Percentiles rank a stretch among this genome's conserved stretches.
phyloP scores from a whole-genome alignment of 2,888 invertebrate genomes.

The Phaedon cochleariae region DNA sequence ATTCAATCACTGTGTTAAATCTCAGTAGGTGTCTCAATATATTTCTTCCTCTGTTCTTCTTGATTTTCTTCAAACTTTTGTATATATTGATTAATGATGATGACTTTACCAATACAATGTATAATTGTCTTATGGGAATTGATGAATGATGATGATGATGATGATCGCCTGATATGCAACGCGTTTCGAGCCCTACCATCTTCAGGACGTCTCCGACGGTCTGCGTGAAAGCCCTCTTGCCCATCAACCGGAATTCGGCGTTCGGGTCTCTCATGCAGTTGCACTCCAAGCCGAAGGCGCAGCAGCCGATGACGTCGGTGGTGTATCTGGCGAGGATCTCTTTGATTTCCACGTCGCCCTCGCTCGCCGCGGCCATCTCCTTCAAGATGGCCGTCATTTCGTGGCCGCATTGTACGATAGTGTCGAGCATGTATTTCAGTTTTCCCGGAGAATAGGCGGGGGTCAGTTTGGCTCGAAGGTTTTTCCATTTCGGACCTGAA shows the following conservation, averaged over 20 bases:
- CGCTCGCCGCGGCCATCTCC: slow-evolving; percentile 44
- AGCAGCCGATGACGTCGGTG: slow-evolving; percentile 70
- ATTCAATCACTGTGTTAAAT: too few species aligned
- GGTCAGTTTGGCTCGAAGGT: slow-evolving; percentile 69
- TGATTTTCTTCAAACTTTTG: too few species aligned
- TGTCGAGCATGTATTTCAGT: slow-evolving; percentile 71
- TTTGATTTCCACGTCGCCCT: slow-evolving; percentile 57
- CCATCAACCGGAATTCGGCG: slow-evolving; percentile 64
- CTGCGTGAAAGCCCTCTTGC: slow-evolving; percentile 56
- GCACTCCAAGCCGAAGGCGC: slow-evolving; percentile 71
- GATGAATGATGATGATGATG: too few species aligned
- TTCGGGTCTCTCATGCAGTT: slow-evolving; percentile 67
- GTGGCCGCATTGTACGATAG: slow-evolving; percentile 67
- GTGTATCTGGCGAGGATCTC: slow-evolving; percentile 69
- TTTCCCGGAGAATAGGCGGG: slow-evolving; percentile 75
- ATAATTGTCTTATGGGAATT: too few species aligned
- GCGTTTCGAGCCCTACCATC: slow-evolving; percentile 40
- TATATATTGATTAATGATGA: too few species aligned
- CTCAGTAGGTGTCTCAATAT: too few species aligned
- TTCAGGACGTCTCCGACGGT: slow-evolving; percentile 55
- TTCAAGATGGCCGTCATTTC: slow-evolving; percentile 64
- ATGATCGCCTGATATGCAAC: slow-evolving; percentile 51
- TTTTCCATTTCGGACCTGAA: slow-evolving; percentile 69
- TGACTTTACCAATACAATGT: too few species aligned
- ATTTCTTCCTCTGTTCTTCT: too few species aligned